phyloP scores from a whole-genome alignment of 92 coral and sea anemone species.

The Umimayanthus chanpuru region DNA sequence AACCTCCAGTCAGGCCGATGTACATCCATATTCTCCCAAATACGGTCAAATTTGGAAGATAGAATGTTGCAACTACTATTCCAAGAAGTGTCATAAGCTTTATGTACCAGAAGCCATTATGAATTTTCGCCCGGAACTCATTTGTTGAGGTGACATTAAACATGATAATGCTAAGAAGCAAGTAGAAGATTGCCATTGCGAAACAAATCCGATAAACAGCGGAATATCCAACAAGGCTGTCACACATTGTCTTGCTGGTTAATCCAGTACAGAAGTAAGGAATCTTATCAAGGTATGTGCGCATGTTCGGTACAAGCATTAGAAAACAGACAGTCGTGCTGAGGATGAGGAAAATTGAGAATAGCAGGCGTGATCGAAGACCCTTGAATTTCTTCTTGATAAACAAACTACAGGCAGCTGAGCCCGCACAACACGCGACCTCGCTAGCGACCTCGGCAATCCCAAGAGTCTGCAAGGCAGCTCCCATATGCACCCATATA shows the following conservation, averaged over 20 bases:
- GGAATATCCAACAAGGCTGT: conserved; percentile 87
- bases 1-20: conserved; percentile 90
- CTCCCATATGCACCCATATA: conserved; percentile 99
- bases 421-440: conserved; percentile 97
- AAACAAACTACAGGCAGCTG: conserved; percentile 88
- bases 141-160: conserved; percentile 81
- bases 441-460: conserved; percentile 99
- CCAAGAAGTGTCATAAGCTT: conserved; percentile 79
- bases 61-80: conserved; percentile 71
- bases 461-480: conserved; percentile 98
- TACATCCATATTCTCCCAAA: conserved; percentile 93
- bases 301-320: conserved; percentile 90
- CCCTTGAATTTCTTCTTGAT: conserved; percentile 81
- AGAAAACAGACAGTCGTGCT: conserved; percentile 78
- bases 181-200: conserved; percentile 75
- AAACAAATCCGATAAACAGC: conserved; percentile 97
- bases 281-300: conserved; percentile 67
- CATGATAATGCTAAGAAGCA: conserved; percentile 68
- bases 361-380: conserved; percentile 79
- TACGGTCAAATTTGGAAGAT: conserved; percentile 71
- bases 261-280: conserved; percentile 91
- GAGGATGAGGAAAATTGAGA: conserved; percentile 72
- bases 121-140: conserved; percentile 88
- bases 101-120: conserved; percentile 95
- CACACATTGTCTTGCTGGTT: conserved; percentile 81